phyloP scores from a whole-genome alignment of 2,113 vertebrate species.

The Calonectris borealis region DNA sequence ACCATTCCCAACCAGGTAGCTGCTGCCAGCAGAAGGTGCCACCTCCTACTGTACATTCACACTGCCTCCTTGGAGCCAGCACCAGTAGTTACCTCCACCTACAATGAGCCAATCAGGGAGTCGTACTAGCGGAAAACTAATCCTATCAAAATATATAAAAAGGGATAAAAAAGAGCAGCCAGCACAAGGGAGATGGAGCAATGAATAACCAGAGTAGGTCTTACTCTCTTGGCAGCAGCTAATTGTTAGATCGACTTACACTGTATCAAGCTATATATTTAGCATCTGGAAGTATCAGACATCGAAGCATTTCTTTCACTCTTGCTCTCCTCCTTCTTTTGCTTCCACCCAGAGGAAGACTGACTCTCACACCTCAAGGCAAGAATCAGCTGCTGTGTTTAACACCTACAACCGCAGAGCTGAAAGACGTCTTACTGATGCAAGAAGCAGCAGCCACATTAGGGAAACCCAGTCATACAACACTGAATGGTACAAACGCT shows the following conservation, averaged over 20 bases:
- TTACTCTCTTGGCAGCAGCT: not conserved
- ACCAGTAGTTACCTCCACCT: no score
- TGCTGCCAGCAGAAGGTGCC: not conserved
- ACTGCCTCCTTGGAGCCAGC: not conserved
- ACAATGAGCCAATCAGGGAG: accelerated
- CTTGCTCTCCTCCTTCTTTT: not conserved
- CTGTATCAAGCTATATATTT: not conserved
- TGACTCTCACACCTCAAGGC: not conserved
- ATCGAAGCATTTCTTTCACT: not conserved
- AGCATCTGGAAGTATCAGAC: not conserved
- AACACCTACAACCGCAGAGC: not conserved
- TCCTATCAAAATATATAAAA: not conserved
- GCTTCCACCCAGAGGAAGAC: not conserved
- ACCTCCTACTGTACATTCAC: not conserved
- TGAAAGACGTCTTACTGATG: not conserved
- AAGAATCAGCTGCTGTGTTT: not conserved
- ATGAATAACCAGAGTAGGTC: not conserved
- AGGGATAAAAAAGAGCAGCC: not conserved
- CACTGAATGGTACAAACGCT: accelerated
- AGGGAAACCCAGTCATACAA: not conserved
- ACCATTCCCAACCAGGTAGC: not conserved
- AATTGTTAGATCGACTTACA: accelerated
- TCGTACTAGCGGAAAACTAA: not conserved
- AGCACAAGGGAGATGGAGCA: not conserved
- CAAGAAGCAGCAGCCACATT: not conserved